Percentiles rank a stretch among this genome's conserved stretches.
Evolutionary conservation across 1,140 invertebrate genomes (phyloP).

Genomic region (Ephestia elutella): DNA sequence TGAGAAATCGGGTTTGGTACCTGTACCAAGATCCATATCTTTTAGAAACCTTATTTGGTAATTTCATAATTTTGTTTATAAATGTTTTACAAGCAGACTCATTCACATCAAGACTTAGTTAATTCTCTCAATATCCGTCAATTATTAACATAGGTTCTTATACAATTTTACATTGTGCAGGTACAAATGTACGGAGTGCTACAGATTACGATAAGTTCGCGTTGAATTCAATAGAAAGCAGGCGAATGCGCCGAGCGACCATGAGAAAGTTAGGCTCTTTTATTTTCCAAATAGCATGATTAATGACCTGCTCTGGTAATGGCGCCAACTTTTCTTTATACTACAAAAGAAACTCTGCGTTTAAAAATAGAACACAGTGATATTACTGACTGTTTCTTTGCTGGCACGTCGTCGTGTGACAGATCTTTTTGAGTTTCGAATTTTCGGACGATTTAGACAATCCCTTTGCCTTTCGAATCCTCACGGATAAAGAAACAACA

Average conservation of each 20-base stretch:
- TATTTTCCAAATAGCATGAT: slow-evolving; percentile 33
- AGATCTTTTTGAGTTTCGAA: neutral
- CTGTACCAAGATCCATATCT: too few species aligned
- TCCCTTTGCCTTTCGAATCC: too few species aligned
- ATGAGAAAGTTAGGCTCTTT: slow-evolving; percentile 25
- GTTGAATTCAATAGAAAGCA: slow-evolving; percentile 18
- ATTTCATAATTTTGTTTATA: too few species aligned
- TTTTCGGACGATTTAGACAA: neutral
- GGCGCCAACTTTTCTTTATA: slow-evolving; percentile 21
- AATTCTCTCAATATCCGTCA: too few species aligned
- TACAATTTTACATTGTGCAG: too few species aligned
- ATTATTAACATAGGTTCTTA: too few species aligned
- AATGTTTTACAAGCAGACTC: too few species aligned
- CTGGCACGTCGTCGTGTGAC: neutral
- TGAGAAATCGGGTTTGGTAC: too few species aligned
- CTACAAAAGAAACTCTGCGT: slow-evolving; percentile 21
- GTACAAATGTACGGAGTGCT: neutral
- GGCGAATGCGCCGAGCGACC: slow-evolving; percentile 12
- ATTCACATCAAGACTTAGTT: too few species aligned
- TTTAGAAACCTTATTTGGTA: too few species aligned
- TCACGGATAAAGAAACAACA: too few species aligned
- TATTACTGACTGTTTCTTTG: too few species aligned
- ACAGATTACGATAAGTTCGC: slow-evolving; percentile 8
- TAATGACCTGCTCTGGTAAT: slow-evolving; percentile 22
- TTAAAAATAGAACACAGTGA: slow-evolving; percentile 4